Base-by-base conservation (phyloP, 2,888 invertebrate species). In the Limnephilus marmoratus region DNA sequence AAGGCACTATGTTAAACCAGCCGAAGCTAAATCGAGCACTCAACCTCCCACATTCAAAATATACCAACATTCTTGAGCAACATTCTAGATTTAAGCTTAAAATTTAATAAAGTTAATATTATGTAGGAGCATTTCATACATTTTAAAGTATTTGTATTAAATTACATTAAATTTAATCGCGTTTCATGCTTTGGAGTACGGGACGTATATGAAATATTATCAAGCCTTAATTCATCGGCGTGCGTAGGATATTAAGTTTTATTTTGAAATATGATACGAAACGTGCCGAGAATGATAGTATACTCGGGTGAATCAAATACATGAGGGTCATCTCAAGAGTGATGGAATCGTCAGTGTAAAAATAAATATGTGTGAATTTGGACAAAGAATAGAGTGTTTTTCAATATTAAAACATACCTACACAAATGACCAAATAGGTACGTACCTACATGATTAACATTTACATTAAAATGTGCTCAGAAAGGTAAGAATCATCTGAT, bases 1-100 rank as follows among this genome's bases (percentile, higher is more conserved):
- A n/a, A 83, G 83, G 34, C 41, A 37, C 83, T 83, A 83, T 83
- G 83, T 18, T 83, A 37, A 83, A 83, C 83, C 41, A 83, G 37
- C 31, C 82, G 12, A 11, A 68, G 83, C 83, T 83, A 83, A 83
- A 83, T 41, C 18, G 37, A 83, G 83, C 83, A 24, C 41, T 83
- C 83, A 83, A 37, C 34, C 24, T 83, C 41, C 34, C 41, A 41
- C 83, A 24, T 83, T 83, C 83, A 83, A 83, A 83, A 83, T 37
- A 41, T 12, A 83, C 37, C 83, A 83, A 83, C 24, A 83, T 15
- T 83, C 18, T 83, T 31, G 24, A n/a, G 68, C 24, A 68, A 68
- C 24, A 34, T 83, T 83, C 24, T 3, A 34, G 83, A 34, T 83
- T 83, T 83, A 83, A 37, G 11, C 34, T 83, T 15, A 83, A 37